Evolutionary conservation across 2,797 vertebrate genomes (phyloP), one percentile per base, ranked within the genome.

Genomic region (Aulostomus chinensis): DNA sequence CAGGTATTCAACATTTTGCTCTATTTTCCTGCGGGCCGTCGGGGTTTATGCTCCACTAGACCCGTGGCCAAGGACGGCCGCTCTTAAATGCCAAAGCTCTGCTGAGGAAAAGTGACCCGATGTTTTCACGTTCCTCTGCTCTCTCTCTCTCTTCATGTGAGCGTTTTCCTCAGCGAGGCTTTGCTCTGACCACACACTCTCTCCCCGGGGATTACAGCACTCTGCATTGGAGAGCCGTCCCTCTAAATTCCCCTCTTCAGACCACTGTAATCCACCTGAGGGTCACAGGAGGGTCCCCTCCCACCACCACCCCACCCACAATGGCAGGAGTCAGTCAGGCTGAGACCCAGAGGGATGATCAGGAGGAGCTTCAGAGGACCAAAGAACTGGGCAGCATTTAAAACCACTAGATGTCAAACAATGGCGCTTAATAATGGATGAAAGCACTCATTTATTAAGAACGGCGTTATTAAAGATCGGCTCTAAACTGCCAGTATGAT

Each of bases 161-260:
- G 26, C 41, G 49, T n/a, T 57, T 47, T 7, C 66, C 40, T 60
- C 33, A 18, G 52, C 7, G 7, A 68, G 53, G 29, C 49, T 24
- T 15, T 4, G 57, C 55, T 65, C 54, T 63, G 62, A 37, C 40
- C 38, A 14, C 55, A 39, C 61, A 66, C 68, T 60, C 71, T 74
- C 72, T 75, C 72, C 63, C 59, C 41, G 1, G 76, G 69, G 82
- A 65, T 76, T 59, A 57, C 63, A 54, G 68, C 68, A 9, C 48
- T 60, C 22, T 0, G 29, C 15, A 1, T 11, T 41, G 54, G 16
- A 83, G 66, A 69, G 67, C 35, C 28, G 1, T 45, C 37, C 55
- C 58, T 76, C 70, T 76, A 26, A 36, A 73, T 66, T 53, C 25
- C 43, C 37, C 62, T 68, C 58, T 58, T 54, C 57, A 63, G 30